phyloP scores from a whole-genome alignment of 2,113 vertebrate genomes.

The Caranx melampygus region DNA sequence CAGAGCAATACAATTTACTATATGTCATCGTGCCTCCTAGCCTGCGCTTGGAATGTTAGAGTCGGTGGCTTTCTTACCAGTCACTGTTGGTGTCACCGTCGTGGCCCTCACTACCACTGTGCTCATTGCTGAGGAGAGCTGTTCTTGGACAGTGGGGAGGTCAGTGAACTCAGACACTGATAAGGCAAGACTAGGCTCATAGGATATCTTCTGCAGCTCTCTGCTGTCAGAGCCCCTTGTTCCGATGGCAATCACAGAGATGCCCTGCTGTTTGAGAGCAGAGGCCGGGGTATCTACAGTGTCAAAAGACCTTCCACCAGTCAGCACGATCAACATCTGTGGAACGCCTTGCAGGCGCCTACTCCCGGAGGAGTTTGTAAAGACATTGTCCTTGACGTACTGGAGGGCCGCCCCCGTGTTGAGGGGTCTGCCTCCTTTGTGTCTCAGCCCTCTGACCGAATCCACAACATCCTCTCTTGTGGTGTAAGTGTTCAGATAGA shows the following conservation, averaged over 20 bases:
- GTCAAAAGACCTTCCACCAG: slow-evolving; percentile 68
- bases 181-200: slow-evolving; percentile 48
- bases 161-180: slow-evolving; percentile 64
- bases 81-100: slow-evolving; percentile 3
- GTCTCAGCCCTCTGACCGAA: slow-evolving; percentile 51
- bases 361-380: slow-evolving; percentile 85
- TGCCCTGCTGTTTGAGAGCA: slow-evolving; percentile 58
- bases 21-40: slow-evolving; percentile 5
- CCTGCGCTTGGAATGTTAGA: neutral
- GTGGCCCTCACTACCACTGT: neutral
- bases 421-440: slow-evolving; percentile 65
- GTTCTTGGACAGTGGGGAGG: slow-evolving; percentile 53
- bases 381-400: slow-evolving; percentile 74
- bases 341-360: slow-evolving; percentile 83
- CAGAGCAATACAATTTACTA: neutral
- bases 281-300: slow-evolving; percentile 55
- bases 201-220: slow-evolving; percentile 59
- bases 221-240: slow-evolving; percentile 43
- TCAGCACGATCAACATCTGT: slow-evolving; percentile 81
- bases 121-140: slow-evolving; percentile 35
- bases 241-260: slow-evolving; percentile 54
- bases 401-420: slow-evolving; percentile 70
- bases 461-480: slow-evolving; percentile 38
- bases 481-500: slow-evolving; percentile 66
- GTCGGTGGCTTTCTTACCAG: slow-evolving; percentile 16